Base-by-base conservation (phyloP, 2,797 vertebrate genomes). In the Catostomus latipinnis region DNA sequence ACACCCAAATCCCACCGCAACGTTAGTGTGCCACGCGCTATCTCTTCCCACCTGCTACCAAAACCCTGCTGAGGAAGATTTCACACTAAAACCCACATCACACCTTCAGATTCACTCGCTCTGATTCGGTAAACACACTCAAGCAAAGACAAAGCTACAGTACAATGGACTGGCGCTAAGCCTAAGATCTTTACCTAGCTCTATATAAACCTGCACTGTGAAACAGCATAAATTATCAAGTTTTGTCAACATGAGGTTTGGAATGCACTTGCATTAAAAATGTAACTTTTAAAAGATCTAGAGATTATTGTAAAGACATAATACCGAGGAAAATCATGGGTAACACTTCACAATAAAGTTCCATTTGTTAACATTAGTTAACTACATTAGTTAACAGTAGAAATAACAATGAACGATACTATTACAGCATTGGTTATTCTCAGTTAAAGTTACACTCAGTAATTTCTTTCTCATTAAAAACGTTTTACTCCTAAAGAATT, bases 1-100 rank as follows among this genome's bases (percentile, higher is more conserved):
- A 82, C 77, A 84, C 81, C 75, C 85, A 83, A 80, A 86, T 86
- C 85, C 88, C 86, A 71, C 74, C 49, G 53, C 85, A 84, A 81
- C 81, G 79, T 78, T 85, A 86, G 81, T 80, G 76, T 34, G 66
- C 85, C 81, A 81, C 52, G 79, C 81, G 58, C 71, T 82, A 78
- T 77, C 79, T 79, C 81, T 83, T 79, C 71, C 76, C 85, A 83
- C 78, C 82, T 82, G 78, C 78, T 84, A 71, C 71, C 75, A 68
- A 71, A 71, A 85, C 76, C 82, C 77, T 34, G 76, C 71, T 22
- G 81, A 79, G 71, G 60, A 82, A 70, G 81, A 78, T 53, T 71
- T 76, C 71, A 65, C 63, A 68, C 69, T 70, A 80, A 81, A 79
- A 66, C 77, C 73, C 57, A 74, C 76, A 78, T 71, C 74, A 78